Evolutionary conservation across 1,140 invertebrate genomes (phyloP).

Genomic region (Camponotus floridanus): DNA sequence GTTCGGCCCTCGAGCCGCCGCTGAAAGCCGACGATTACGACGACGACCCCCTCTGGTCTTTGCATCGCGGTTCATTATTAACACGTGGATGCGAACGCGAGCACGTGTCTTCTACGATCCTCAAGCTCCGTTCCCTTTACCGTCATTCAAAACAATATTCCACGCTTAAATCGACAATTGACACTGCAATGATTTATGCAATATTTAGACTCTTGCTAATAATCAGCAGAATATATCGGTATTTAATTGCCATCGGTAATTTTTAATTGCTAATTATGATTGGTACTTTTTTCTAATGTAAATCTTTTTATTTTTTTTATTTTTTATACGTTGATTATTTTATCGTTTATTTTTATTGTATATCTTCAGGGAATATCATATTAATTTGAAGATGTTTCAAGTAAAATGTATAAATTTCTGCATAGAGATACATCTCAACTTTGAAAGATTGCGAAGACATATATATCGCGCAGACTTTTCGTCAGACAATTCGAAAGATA

Average conservation of each 20-base stretch:
- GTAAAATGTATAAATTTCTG: not conserved
- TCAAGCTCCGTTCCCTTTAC: not conserved
- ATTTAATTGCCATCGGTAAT: not conserved
- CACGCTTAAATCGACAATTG: not conserved
- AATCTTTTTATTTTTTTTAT: not conserved
- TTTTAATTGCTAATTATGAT: not conserved
- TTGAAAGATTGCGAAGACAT: not conserved
- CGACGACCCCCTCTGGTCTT: not conserved
- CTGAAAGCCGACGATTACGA: conserved; percentile 37
- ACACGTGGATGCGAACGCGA: not conserved
- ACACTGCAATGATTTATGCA: not conserved
- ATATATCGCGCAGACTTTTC: not conserved
- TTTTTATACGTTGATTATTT: not conserved
- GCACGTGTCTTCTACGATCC: not conserved
- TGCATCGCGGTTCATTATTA: conserved; percentile 31
- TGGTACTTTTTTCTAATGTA: not conserved
- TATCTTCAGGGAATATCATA: not conserved
- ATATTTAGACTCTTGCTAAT: not conserved
- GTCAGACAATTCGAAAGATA: not conserved
- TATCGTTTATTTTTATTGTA: not conserved
- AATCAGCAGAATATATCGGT: not conserved
- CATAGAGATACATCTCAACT: not conserved
- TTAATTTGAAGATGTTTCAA: not conserved
- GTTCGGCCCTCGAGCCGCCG: conserved; percentile 24
- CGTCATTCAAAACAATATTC: not conserved